These are phyloP conservation scores for Nematolebias whitei DNA, from an alignment of 2,113 vertebrate genomes.

Conservation along the genomic window DNA sequence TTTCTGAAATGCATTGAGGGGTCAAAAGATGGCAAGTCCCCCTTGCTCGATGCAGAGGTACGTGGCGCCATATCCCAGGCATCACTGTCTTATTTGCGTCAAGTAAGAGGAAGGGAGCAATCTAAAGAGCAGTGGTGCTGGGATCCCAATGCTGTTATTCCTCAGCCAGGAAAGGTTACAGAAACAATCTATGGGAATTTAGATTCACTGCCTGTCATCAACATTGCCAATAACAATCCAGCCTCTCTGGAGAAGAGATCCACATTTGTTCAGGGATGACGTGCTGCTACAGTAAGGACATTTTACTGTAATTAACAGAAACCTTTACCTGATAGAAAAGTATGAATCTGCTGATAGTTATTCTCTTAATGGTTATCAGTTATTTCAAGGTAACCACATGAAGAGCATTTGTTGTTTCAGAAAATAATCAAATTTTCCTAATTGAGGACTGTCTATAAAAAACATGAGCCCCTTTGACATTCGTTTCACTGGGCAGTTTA, in stretches of 20 bases:
- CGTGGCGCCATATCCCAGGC: conserved; percentile 56
- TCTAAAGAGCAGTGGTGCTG: conserved; percentile 72
- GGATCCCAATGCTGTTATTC: conserved; percentile 76
- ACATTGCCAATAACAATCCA: conserved; percentile 43
- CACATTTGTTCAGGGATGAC: conserved; percentile 25
- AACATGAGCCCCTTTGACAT: conserved; percentile 52
- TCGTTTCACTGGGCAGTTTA: conserved; percentile 38
- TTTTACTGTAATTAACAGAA: conserved; percentile 40
- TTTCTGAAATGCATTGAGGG: conserved; percentile 80
- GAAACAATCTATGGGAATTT: conserved; percentile 73
- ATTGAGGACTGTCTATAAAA: conserved; percentile 27
- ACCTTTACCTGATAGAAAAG: conserved; percentile 45
- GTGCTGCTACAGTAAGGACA: conserved; percentile 18
- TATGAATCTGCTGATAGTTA: conserved; percentile 47
- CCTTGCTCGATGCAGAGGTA: conserved; percentile 57
- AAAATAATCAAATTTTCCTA: conserved; percentile 42
- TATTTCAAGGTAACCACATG: conserved; percentile 34
- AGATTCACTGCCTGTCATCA: conserved; percentile 66
- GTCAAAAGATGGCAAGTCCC: conserved; percentile 73
- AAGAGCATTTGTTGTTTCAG: conserved; percentile 38
- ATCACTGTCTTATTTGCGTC: conserved; percentile 75
- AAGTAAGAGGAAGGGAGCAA: conserved; percentile 67
- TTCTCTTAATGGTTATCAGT: conserved; percentile 41
- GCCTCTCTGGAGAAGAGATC: conserved; percentile 32
- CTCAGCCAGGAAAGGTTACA: conserved; percentile 74